Evolutionary conservation across 2,888 invertebrate species (phyloP).

Genomic region (Coleophora deauratella): DNA sequence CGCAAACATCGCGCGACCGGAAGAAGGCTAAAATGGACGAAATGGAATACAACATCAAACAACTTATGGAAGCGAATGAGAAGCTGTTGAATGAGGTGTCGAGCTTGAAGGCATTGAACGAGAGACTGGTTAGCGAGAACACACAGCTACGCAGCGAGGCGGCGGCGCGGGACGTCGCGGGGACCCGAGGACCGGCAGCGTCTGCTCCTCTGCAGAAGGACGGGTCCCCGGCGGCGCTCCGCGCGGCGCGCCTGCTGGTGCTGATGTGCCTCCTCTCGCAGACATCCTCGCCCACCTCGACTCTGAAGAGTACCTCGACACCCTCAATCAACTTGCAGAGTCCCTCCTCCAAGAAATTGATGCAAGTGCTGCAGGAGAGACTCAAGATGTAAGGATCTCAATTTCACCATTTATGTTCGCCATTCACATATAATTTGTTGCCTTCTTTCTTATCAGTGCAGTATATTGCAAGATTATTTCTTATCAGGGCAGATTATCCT

Average conservation of each 20-base stretch:
- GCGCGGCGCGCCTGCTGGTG: slow-evolving; percentile 82
- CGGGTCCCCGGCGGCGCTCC: slow-evolving; percentile 82
- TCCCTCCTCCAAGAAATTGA: slow-evolving; percentile 87
- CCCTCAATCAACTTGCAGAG: slow-evolving; percentile 87
- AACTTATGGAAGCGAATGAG: slow-evolving; percentile 77
- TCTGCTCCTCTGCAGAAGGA: slow-evolving; percentile 97
- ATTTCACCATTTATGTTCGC: background rate
- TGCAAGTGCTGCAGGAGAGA: slow-evolving; percentile 79
- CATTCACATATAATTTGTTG: too few species aligned
- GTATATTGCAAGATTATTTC: too few species aligned
- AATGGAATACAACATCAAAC: slow-evolving; percentile 82
- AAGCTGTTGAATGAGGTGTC: slow-evolving; percentile 78
- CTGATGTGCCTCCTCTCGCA: slow-evolving; percentile 88
- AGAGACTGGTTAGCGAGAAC: slow-evolving; percentile 79
- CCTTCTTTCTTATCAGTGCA: too few species aligned
- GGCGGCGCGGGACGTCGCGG: slow-evolving; percentile 79
- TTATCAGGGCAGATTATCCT: too few species aligned
- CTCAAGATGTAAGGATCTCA: slow-evolving; percentile 75
- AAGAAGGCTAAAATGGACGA: slow-evolving; percentile 96
- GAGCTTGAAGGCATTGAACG: slow-evolving; percentile 78
- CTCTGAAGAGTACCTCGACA: slow-evolving; percentile 80
- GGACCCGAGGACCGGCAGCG: slow-evolving; percentile 84
- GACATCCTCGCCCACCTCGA: slow-evolving; percentile 88
- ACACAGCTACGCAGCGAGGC: slow-evolving; percentile 73
- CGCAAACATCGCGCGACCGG: slow-evolving; percentile 96